Conservation (phyloP, 2,888 invertebrate genomes). For the Clanis bilineata region DNA sequence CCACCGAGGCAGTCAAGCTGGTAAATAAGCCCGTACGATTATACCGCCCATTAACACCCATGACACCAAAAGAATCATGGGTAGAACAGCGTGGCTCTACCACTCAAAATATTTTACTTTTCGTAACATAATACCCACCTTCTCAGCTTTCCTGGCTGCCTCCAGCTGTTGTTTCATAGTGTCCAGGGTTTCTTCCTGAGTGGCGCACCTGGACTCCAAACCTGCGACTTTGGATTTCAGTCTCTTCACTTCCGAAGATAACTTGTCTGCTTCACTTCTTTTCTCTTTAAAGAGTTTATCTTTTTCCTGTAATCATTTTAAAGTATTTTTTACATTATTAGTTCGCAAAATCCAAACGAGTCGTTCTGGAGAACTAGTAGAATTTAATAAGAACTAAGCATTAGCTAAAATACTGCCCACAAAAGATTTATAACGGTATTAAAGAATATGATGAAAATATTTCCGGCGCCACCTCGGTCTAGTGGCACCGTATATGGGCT, state of each 20-base stretch:
- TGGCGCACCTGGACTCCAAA: constrained; percentile 47
- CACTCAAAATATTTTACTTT: neutral
- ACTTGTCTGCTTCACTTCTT: constrained; percentile 53
- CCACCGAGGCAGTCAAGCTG: neutral
- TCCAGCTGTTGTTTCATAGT: constrained; percentile 55
- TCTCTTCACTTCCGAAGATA: constrained; percentile 46
- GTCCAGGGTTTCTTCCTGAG: constrained; percentile 48
- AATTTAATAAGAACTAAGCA: too few relatives aligned
- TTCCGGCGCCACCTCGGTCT: too few relatives aligned
- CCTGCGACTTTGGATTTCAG: constrained; percentile 33
- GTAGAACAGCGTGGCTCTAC: too few relatives aligned
- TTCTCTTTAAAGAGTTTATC: constrained; percentile 64
- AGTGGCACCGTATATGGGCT: too few relatives aligned
- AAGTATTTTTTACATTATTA: too few relatives aligned
- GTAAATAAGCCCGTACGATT: neutral
- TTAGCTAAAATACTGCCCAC: too few relatives aligned
- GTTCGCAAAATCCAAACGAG: too few relatives aligned
- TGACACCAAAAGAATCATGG: too few relatives aligned
- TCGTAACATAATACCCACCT: constrained; percentile 39
- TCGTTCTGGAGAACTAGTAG: too few relatives aligned
- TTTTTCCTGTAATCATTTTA: constrained; percentile 55
- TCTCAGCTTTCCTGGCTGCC: constrained; percentile 49
- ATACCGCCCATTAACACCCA: too few relatives aligned
- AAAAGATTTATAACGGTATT: too few relatives aligned
- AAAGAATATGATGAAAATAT: too few relatives aligned